Percentiles rank a stretch among this genome's conserved stretches.
phyloP scores from a whole-genome alignment of 2,113 vertebrate species.

The Micromys minutus region DNA sequence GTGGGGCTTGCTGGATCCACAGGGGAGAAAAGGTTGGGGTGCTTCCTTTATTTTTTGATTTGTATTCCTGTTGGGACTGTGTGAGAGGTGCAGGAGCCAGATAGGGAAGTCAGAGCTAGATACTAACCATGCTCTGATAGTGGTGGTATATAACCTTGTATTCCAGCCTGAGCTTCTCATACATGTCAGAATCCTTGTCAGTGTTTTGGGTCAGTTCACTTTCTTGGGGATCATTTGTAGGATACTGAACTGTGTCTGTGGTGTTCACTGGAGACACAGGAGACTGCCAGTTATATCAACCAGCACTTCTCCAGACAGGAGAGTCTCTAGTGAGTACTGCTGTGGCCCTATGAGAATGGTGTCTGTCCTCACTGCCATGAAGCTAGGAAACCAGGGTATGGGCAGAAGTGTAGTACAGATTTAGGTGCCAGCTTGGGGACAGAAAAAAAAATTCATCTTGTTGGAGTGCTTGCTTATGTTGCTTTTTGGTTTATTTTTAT shows the following conservation, averaged over 20 bases:
- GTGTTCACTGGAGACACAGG: background rate
- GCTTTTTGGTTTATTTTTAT: background rate
- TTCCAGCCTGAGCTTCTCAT: rapidly evolving
- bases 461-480: background rate
- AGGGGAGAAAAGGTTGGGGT: background rate
- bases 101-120: background rate
- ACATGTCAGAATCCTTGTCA: background rate
- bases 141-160: rapidly evolving
- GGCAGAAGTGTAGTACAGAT: background rate
- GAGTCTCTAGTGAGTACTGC: no score
- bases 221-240: background rate
- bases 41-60: rapidly evolving
- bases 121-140: rapidly evolving
- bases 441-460: no score
- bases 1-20: background rate
- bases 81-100: background rate
- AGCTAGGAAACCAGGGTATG: background rate
- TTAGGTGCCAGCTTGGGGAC: background rate
- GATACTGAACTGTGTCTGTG: no score
- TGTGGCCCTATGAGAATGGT: background rate
- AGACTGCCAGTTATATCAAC: no score
- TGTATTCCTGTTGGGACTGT: background rate
- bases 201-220: background rate
- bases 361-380: background rate
- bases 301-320: background rate